Evolutionary conservation across 2,888 invertebrate genomes (phyloP).

Genomic region (Oeneis ivallda): DNA sequence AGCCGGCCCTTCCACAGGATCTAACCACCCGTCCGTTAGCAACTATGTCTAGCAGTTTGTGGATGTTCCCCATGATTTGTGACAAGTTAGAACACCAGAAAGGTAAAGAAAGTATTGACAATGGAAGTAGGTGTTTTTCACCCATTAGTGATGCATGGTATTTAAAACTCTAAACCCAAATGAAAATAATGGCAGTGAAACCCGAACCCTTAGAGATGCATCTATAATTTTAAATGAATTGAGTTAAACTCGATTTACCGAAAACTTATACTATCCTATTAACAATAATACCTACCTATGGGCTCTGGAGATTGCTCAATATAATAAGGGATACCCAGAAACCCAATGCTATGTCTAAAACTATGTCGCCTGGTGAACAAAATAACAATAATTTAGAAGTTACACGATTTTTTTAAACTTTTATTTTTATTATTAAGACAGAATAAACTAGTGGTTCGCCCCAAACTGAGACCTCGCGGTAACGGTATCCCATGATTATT

Average conservation of each 20-base stretch:
- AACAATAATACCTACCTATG: too few relatives aligned
- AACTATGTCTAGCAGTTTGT: slow-evolving; percentile 45
- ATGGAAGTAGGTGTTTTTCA: neutral
- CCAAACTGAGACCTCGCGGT: too few relatives aligned
- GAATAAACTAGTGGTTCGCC: too few relatives aligned
- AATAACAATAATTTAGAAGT: too few relatives aligned
- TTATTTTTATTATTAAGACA: too few relatives aligned
- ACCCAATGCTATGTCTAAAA: too few relatives aligned
- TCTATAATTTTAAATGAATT: neutral
- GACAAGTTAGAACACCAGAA: slow-evolving; percentile 6
- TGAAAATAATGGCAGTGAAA: neutral
- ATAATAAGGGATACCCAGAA: too few relatives aligned
- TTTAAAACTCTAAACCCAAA: neutral
- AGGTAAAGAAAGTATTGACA: neutral
- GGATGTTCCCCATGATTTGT: slow-evolving; percentile 33
- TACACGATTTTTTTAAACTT: too few relatives aligned
- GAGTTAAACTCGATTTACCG: neutral
- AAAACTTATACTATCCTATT: too few relatives aligned
- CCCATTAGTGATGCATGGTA: neutral
- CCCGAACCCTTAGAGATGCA: neutral
- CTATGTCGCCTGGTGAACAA: too few relatives aligned
- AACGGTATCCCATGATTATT: too few relatives aligned
- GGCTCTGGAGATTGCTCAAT: too few relatives aligned
- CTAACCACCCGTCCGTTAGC: slow-evolving; percentile 73
- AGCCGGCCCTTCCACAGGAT: slow-evolving; percentile 80